Conservation (phyloP, 2,888 invertebrate species). For the Conistra vaccinii region DNA sequence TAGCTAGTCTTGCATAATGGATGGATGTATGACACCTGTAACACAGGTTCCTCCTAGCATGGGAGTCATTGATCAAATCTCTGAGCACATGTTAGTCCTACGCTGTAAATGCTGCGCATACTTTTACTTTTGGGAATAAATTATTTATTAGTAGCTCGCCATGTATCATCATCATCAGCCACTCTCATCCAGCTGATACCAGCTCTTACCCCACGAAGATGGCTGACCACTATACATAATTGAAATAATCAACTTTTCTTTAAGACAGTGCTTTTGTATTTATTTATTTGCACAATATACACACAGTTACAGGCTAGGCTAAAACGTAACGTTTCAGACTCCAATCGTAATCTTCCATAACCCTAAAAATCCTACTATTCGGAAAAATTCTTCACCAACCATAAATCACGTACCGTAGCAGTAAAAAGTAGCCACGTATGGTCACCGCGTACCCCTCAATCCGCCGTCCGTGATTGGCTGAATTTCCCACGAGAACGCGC, state of each 20-base stretch:
- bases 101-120: neutral
- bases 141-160: no score
- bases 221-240: no score
- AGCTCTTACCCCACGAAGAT: no score
- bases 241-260: no score
- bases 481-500: slow-evolving; percentile 84
- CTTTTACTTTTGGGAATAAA: neutral
- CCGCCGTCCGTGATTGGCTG: slow-evolving; percentile 85
- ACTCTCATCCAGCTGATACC: no score
- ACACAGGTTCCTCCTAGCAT: no score
- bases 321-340: neutral
- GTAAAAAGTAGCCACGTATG: slow-evolving; percentile 68
- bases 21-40: no score
- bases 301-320: neutral
- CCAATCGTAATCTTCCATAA: neutral
- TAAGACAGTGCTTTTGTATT: neutral
- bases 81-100: neutral
- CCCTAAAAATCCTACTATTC: neutral
- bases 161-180: no score
- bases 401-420: slow-evolving; percentile 22
- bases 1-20: no score
- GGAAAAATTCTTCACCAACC: neutral
- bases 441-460: slow-evolving; percentile 76
- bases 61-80: neutral
- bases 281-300: neutral